Conservation (phyloP, 1,140 invertebrate genomes). For the Caenorhabditis tropicalis region DNA sequence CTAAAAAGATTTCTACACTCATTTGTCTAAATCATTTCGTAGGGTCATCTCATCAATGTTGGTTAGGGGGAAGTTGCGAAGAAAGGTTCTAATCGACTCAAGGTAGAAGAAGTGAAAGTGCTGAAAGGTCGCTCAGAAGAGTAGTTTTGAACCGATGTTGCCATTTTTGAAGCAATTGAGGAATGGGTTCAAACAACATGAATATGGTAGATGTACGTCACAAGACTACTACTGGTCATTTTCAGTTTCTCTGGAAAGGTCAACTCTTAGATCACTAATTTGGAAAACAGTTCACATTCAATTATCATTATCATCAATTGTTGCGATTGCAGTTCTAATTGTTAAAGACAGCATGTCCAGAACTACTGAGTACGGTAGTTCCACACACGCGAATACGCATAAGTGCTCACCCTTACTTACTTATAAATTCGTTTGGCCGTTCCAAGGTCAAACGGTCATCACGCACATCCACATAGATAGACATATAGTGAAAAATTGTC, state of each 20-base stretch:
- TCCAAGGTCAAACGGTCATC: slow-evolving; percentile 24
- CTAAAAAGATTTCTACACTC: neutral
- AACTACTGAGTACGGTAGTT: neutral
- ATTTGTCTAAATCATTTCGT: neutral
- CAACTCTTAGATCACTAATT: neutral
- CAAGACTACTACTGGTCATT: neutral
- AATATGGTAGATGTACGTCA: neutral
- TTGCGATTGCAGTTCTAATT: neutral
- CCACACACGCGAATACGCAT: neutral
- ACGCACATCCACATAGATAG: neutral
- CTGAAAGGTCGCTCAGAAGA: neutral
- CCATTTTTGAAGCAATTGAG: neutral
- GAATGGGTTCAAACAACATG: neutral
- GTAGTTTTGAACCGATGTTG: neutral
- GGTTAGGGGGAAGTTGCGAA: neutral
- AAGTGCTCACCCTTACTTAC: slow-evolving; percentile 9
- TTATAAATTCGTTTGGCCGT: neutral
- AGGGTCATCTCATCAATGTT: neutral
- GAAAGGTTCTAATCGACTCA: neutral
- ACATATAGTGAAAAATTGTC: neutral
- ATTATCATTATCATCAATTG: neutral
- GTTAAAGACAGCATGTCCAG: neutral
- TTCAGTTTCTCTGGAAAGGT: neutral
- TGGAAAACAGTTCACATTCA: neutral
- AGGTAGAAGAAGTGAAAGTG: neutral